A percentile compares a stretch with the other conserved stretches of the same genome.
These are phyloP conservation scores for Scatophagus argus DNA, from an alignment of 2,113 vertebrate genomes.

Conservation along the genomic window DNA sequence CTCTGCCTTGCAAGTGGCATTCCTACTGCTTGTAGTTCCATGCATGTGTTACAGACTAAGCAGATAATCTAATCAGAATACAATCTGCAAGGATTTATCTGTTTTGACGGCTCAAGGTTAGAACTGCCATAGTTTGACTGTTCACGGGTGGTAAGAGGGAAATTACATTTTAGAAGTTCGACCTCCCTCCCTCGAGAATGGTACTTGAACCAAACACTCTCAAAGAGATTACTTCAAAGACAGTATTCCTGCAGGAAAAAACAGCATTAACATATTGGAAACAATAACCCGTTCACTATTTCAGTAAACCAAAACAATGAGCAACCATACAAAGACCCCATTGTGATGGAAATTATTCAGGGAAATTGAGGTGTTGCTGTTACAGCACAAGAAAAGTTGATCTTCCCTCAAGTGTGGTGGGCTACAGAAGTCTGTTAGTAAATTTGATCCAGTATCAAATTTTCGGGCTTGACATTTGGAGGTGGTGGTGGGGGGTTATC, in stretches of 20 bases:
- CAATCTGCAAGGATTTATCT: conserved; percentile 75
- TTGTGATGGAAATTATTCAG: conserved; percentile 76
- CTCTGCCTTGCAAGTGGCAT: conserved; percentile 45
- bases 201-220: conserved; percentile 71
- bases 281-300: conserved; percentile 75
- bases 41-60: conserved; percentile 78
- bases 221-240: conserved; percentile 80
- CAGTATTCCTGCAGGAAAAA: conserved; percentile 74
- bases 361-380: conserved; percentile 57
- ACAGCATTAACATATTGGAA: conserved; percentile 78
- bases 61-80: conserved; percentile 80
- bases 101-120: conserved; percentile 79
- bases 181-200: conserved; percentile 56
- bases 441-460: conserved; percentile 37
- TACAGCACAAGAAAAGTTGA: conserved; percentile 22
- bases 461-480: conserved; percentile 13
- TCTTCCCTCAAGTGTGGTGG: conserved; percentile 6
- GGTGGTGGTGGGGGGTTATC: background rate
- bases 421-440: conserved; percentile 25
- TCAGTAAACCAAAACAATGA: conserved; percentile 74
- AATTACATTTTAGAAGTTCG: conserved; percentile 78
- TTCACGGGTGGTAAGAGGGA: conserved; percentile 65
- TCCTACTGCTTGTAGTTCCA: conserved; percentile 43
- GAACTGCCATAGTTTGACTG: conserved; percentile 50
- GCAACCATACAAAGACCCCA: conserved; percentile 55